Base-by-base conservation (phyloP, 1,140 invertebrate genomes). In the Stenopsyche tienmushanensis region DNA sequence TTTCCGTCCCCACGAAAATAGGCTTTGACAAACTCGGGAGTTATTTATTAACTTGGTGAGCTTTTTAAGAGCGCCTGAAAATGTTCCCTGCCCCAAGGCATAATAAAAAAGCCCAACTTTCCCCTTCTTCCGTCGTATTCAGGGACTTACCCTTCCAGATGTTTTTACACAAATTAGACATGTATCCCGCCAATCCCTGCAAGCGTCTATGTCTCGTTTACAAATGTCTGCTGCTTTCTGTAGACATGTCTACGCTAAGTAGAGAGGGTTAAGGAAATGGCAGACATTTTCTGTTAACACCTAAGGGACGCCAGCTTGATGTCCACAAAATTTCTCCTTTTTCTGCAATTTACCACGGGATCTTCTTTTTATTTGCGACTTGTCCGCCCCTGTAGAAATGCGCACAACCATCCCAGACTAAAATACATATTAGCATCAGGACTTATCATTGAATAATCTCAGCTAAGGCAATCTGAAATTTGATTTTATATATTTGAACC, bases 161-260 rank as follows among this genome's bases (percentile, higher is more conserved):
- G 57, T 60, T 60, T 60, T 53, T 53, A 66, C 64, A 66, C 64
- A 66, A 66, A 66, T 66, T 66, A 66, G 64, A 66, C 64, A 57
- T 66, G 57, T 66, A 60, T 44, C 55, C 52, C 52, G 20, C 34
- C 34, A 21, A 17, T 58, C 39, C 18, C 55, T 34, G 57, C 41
- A 47, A 8, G 42, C 44, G 57, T 60, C 57, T 39, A 47, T 39
- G 42, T 60, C 57, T 60, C 42, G 57, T 47, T 60, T 47, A 58
- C 55, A 47, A 47, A 47, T 47, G 42, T 60, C 42, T 47, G 44
- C 57, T 10, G 17, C 39, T n/a, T 41, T 23, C 42, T 24, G 41
- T 44, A 60, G 44, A 47, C 17, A n/a, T 26, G 57, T 47, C 41
- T 45, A 47, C 9, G 57, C n/a, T 26, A 18, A 47, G 44, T 15